phyloP scores from a whole-genome alignment of 2,888 invertebrate genomes.

The Sminthurinus aureus region DNA sequence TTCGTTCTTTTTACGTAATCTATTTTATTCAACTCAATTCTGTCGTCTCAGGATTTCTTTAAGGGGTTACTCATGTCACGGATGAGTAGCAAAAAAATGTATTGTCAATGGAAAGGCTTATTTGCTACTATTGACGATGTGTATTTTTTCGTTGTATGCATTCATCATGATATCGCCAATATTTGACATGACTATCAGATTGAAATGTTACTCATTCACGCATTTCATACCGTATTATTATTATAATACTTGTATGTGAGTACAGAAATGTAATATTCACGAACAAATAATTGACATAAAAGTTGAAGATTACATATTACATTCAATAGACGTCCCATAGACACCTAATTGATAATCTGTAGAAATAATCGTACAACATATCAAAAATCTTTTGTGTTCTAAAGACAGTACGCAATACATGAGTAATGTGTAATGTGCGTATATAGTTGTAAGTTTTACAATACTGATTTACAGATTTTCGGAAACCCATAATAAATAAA shows the following conservation, averaged over 20 bases:
- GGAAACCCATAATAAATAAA: background rate
- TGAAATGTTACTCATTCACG: no score
- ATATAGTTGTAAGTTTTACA: background rate
- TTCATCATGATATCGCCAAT: background rate
- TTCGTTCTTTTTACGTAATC: background rate
- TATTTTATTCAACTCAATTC: background rate
- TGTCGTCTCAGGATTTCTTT: no score
- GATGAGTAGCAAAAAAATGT: background rate
- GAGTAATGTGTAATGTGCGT: no score
- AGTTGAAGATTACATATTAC: no score
- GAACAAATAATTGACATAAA: no score
- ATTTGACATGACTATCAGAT: no score
- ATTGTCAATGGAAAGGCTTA: background rate
- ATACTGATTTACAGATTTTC: background rate
- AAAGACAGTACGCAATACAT: background rate
- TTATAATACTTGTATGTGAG: no score
- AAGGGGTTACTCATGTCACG: background rate
- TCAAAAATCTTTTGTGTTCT: background rate
- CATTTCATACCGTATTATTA: no score
- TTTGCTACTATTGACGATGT: background rate
- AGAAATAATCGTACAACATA: background rate
- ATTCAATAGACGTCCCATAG: background rate
- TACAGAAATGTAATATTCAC: no score
- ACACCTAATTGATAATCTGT: background rate
- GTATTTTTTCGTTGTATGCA: background rate